Percentiles rank a stretch among this genome's conserved stretches.
Evolutionary conservation across 2,888 invertebrate species (phyloP).

Genomic region (Abscondita cerata): DNA sequence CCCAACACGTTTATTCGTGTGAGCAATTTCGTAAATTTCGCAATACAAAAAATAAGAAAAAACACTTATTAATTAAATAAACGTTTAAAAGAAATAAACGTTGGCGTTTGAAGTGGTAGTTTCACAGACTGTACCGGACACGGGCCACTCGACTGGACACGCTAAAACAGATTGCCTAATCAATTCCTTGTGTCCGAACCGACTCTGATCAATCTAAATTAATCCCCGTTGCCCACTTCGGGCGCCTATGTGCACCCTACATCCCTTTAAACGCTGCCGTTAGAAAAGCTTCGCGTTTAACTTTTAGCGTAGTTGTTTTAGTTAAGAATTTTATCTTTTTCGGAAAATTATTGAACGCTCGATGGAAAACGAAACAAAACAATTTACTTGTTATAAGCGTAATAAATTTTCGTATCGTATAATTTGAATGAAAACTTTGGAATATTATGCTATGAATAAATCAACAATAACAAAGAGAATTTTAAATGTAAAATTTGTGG

Average conservation of each 20-base stretch:
- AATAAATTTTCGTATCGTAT: not conserved
- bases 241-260: slow-evolving; percentile 40
- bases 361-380: not conserved
- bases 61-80: no score
- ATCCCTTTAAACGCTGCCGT: slow-evolving; percentile 54
- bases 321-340: no score
- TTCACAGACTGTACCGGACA: slow-evolving; percentile 52
- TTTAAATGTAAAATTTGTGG: no score
- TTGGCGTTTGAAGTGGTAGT: slow-evolving; percentile 24
- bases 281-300: slow-evolving; percentile 49
- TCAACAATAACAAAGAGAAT: no score
- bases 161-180: slow-evolving; percentile 63
- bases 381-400: no score
- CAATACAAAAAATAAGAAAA: no score
- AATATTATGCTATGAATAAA: no score
- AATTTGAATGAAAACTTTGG: not conserved
- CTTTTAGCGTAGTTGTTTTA: slow-evolving; percentile 17
- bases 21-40: no score
- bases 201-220: slow-evolving; percentile 62
- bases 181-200: slow-evolving; percentile 61
- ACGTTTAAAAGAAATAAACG: slow-evolving; percentile 4
- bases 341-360: slow-evolving; percentile 13
- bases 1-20: no score
- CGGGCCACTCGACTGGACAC: slow-evolving; percentile 60
- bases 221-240: slow-evolving; percentile 57